These are phyloP conservation scores for Sphenodon punctatus DNA, from an alignment of 2,797 vertebrate genomes.

Conservation along the genomic window DNA sequence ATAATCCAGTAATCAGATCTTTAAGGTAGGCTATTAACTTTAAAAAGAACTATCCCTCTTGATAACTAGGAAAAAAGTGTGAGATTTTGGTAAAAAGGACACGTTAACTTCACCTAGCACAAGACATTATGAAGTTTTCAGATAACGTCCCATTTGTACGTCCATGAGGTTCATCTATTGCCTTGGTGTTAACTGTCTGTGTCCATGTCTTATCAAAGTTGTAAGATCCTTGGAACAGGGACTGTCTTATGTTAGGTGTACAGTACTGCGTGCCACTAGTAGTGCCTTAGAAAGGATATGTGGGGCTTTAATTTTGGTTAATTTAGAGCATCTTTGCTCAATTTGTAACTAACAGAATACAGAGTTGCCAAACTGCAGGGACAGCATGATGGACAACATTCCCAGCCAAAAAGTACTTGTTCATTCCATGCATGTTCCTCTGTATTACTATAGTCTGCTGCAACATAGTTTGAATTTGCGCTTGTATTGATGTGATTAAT, in stretches of 20 bases:
- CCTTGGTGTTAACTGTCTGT: too few species aligned
- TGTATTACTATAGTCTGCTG: neutral
- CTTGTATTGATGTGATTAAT: neutral
- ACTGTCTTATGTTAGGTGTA: too few species aligned
- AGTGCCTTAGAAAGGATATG: too few species aligned
- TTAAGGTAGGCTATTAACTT: too few species aligned
- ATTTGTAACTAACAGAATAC: neutral
- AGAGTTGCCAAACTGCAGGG: constrained; percentile 1
- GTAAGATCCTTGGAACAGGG: too few species aligned
- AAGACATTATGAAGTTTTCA: neutral
- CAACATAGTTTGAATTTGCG: neutral
- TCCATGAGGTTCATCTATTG: too few species aligned
- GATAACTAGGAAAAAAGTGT: too few species aligned
- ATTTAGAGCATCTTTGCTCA: fast-evolving
- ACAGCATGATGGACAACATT: neutral
- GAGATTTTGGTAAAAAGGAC: neutral
- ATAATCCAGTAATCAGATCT: too few species aligned
- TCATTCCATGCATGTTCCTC: neutral
- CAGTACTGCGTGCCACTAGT: too few species aligned
- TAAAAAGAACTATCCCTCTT: too few species aligned
- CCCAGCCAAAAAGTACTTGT: neutral
- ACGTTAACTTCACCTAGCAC: neutral
- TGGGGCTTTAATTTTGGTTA: neutral
- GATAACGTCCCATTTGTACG: neutral
- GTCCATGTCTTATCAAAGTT: too few species aligned